Evolutionary conservation across 2,888 invertebrate species (phyloP).

Genomic region (Orthosia incerta): DNA sequence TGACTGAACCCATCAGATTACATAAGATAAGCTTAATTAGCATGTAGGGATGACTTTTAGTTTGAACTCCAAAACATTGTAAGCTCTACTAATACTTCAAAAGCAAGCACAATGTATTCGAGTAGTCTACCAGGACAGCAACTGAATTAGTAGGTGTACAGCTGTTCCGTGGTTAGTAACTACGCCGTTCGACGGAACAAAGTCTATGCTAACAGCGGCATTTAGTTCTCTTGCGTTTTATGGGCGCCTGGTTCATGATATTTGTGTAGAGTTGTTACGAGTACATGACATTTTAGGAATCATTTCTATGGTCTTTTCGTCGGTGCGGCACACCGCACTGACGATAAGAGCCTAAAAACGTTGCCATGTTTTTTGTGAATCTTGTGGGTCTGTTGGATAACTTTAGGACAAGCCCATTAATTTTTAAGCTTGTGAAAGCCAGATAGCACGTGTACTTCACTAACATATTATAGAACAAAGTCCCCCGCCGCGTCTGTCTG

Average conservation of each 20-base stretch:
- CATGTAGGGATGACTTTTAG: conserved; percentile 38
- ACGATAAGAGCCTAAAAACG: too few species aligned
- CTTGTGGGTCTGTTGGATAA: not conserved
- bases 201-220: conserved; percentile 32
- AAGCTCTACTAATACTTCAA: conserved; percentile 37
- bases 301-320: conserved; percentile 1
- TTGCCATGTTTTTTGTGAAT: not conserved
- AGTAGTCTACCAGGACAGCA: conserved; percentile 61
- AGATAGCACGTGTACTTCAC: too few species aligned
- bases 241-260: conserved; percentile 40
- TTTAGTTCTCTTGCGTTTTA: conserved; percentile 50
- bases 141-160: conserved; percentile 64
- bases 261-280: conserved; percentile 20
- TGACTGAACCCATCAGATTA: conserved; percentile 11
- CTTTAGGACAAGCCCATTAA: too few species aligned
- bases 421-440: too few species aligned
- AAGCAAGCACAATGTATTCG: conserved; percentile 46
- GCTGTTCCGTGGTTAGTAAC: conserved; percentile 52
- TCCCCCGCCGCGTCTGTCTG: too few species aligned
- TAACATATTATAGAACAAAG: too few species aligned
- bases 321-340: too few species aligned
- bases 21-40: conserved; percentile 5
- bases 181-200: conserved; percentile 42
- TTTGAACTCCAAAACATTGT: conserved; percentile 42
- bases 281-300: conserved; percentile 1